Conservation (phyloP, 2,113 vertebrate species). For the Cygnus atratus region DNA sequence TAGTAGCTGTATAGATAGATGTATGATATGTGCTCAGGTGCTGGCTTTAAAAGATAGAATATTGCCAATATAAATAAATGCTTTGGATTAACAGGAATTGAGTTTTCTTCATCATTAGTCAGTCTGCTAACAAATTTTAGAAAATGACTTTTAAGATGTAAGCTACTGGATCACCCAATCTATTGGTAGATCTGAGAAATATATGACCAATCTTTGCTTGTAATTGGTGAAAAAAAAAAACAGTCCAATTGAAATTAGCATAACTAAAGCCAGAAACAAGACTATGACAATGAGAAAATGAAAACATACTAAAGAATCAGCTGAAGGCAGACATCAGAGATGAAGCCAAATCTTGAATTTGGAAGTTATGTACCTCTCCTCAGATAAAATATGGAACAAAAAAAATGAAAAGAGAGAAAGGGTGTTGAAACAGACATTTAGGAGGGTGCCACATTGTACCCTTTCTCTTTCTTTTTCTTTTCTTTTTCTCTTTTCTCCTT, state of each 20-base stretch:
- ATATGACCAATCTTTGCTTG: neutral
- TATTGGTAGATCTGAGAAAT: neutral
- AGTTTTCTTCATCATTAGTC: neutral
- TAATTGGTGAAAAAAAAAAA: neutral
- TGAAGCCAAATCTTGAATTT: neutral
- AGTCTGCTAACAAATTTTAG: neutral
- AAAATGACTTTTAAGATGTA: neutral
- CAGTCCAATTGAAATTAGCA: neutral
- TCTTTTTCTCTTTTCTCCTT: neutral
- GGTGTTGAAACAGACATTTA: neutral
- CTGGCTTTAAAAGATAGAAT: neutral
- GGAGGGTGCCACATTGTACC: neutral
- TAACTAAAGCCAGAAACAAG: neutral
- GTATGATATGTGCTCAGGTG: neutral
- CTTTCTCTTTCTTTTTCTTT: neutral
- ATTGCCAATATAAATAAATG: neutral
- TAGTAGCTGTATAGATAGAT: neutral
- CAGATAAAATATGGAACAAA: neutral
- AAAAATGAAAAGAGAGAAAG: neutral
- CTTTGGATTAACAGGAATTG: neutral
- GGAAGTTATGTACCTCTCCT: rapidly evolving
- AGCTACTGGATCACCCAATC: neutral
- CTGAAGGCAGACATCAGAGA: neutral
- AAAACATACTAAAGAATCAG: neutral
- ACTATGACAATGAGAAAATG: neutral